Percentiles rank a stretch among this genome's conserved stretches.
Conservation (phyloP, 2,888 invertebrate genomes). For the Aelia acuminata region DNA sequence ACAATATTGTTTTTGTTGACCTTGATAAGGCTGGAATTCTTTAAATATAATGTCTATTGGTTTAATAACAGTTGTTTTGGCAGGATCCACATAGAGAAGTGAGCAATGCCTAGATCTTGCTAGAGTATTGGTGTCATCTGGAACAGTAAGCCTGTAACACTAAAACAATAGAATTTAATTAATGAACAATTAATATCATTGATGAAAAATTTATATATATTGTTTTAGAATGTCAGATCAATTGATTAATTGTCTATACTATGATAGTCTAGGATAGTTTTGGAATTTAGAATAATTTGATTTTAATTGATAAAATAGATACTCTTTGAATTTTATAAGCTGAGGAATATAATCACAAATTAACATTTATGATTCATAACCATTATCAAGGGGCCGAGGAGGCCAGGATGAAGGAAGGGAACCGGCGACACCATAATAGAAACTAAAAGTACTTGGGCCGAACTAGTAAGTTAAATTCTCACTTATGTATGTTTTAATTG, state of each 20-base stretch:
- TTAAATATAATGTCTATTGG: constrained; percentile 46
- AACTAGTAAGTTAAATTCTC: too few relatives aligned
- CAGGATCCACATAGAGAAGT: constrained; percentile 33
- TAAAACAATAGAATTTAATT: neutral
- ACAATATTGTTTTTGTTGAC: constrained; percentile 52
- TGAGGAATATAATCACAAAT: too few relatives aligned
- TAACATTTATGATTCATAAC: too few relatives aligned
- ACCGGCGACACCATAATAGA: too few relatives aligned
- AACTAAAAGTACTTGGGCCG: too few relatives aligned
- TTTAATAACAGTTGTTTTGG: constrained; percentile 30
- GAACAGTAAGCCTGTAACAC: constrained; percentile 51
- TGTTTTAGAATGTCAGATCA: neutral
- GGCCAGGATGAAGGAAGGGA: too few relatives aligned
- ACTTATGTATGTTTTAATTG: too few relatives aligned
- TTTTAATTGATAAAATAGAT: too few relatives aligned
- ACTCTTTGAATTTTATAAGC: too few relatives aligned
- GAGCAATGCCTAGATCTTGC: constrained; percentile 55
- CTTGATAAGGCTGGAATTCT: constrained; percentile 46
- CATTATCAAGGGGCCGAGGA: too few relatives aligned
- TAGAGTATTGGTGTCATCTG: constrained; percentile 44
- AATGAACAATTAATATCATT: neutral
- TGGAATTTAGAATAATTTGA: too few relatives aligned
- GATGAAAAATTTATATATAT: neutral
- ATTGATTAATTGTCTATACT: neutral
- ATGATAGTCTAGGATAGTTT: neutral